Evolutionary conservation across 2,797 vertebrate genomes (phyloP), one percentile per base, ranked within the genome.

Genomic region (Rallus crepitans): DNA sequence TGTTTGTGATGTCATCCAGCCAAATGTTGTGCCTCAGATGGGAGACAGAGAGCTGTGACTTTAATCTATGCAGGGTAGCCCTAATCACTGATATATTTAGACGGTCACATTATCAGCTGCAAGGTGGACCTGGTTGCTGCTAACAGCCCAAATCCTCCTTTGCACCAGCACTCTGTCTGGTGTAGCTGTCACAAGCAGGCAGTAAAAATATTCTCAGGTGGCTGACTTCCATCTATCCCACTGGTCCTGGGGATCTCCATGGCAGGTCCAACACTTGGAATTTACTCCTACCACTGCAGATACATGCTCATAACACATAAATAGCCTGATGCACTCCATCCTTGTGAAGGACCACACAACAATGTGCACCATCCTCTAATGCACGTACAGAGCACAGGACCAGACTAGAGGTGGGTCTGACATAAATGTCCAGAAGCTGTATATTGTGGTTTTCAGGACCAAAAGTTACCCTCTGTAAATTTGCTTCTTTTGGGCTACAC

Each of bases 51-150:
- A 96, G 80, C 82, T 94, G 93, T 90, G 89, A 89, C 89, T 92
- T 94, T 90, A 96, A 90, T 92, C 91, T 91, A n/a, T 30, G 59
- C 82, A 88, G 82, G 77, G 63, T 86, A 82, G 80, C 72, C 76
- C 80, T 91, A 93, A 94, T 94, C 91, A 76, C 65, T 15, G 82
- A 53, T 95, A 94, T 94, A 93, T 93, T 93, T 96, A 97, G 92
- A 65, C 84, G 57, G 68, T 30, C 66, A 72, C 63, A 72, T 93
- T 97, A 95, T 94, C 94, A 94, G 91, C 82, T 82, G 88, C 78
- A 77, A 87, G 76, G 66, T 59, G 35, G 73, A 90, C 66, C 66
- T 60, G 86, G 82, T 25, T 59, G 80, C 82, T 52, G 73, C 72
- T 63, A 59, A 76, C 42, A 68, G 40, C 33, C 57, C 76, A 76